Percentiles rank a stretch among this genome's conserved stretches.
Evolutionary conservation across 2,888 invertebrate genomes (phyloP).

Genomic region (Zootermopsis nevadensis): DNA sequence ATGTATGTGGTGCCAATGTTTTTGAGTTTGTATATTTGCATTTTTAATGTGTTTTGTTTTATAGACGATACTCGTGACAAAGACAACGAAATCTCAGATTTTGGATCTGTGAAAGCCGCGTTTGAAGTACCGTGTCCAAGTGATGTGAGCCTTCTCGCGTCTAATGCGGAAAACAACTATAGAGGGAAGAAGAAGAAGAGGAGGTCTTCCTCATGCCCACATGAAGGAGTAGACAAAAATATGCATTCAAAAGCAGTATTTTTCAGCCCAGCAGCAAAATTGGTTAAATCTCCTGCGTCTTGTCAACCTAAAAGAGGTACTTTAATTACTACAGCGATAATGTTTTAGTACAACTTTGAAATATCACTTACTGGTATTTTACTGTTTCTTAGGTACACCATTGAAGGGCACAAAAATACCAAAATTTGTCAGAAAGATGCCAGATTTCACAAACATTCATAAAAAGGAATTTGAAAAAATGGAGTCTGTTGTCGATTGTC

Average conservation of each 20-base stretch:
- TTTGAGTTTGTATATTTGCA: no score
- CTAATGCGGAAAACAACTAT: not conserved
- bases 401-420: not conserved
- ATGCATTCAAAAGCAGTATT: not conserved
- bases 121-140: not conserved
- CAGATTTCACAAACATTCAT: constrained; percentile 1
- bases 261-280: not conserved
- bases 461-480: constrained; percentile 14
- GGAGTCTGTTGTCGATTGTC: constrained; percentile 16
- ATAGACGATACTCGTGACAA: not conserved
- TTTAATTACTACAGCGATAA: not conserved
- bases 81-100: not conserved
- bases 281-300: not conserved
- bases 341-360: not conserved
- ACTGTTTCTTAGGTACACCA: constrained; percentile 8
- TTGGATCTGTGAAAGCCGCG: not conserved
- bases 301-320: not conserved
- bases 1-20: no score
- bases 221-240: no score
- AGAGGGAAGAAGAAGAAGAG: not conserved
- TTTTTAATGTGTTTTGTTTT: not conserved
- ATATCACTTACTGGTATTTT: not conserved
- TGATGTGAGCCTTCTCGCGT: not conserved
- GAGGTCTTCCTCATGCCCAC: not conserved
- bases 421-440: not conserved